Conservation (phyloP, 1,140 invertebrate species). For the Macrosteles quadrilineatus region DNA sequence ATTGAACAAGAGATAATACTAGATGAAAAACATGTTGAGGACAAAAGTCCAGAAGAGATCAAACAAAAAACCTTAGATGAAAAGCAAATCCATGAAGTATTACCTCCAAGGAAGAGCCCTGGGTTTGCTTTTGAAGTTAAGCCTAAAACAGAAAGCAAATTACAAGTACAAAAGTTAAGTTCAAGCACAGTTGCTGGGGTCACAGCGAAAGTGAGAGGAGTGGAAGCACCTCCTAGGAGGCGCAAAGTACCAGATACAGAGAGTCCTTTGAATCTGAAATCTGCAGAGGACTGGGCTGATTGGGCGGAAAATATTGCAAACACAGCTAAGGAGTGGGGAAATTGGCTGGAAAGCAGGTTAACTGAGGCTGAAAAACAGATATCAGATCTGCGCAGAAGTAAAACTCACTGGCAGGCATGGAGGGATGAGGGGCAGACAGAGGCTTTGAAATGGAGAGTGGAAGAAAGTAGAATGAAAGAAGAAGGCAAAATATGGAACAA, state of each 20-base stretch:
- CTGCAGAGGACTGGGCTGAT: not conserved
- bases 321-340: conserved; percentile 3
- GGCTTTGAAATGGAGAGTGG: conserved; percentile 1
- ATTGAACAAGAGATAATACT: too few species aligned
- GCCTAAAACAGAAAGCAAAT: conserved; percentile 1
- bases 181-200: not conserved
- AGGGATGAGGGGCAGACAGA: not conserved
- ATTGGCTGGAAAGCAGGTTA: not conserved
- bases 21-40: too few species aligned
- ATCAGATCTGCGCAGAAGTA: not conserved
- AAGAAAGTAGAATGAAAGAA: not conserved
- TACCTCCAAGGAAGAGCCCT: not conserved
- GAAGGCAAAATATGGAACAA: not conserved
- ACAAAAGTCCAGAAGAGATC: too few species aligned
- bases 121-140: not conserved
- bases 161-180: conserved; percentile 3
- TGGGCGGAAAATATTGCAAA: conserved; percentile 12
- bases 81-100: too few species aligned
- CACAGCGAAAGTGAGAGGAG: not conserved
- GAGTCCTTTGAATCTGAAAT: conserved; percentile 6
- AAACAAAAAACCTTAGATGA: too few species aligned
- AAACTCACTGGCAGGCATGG: not conserved
- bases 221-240: not conserved
- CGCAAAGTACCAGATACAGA: not conserved
- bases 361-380: conserved; percentile 3